Conservation (phyloP, 2,113 vertebrate genomes). For the Anarrhichthys ocellatus region DNA sequence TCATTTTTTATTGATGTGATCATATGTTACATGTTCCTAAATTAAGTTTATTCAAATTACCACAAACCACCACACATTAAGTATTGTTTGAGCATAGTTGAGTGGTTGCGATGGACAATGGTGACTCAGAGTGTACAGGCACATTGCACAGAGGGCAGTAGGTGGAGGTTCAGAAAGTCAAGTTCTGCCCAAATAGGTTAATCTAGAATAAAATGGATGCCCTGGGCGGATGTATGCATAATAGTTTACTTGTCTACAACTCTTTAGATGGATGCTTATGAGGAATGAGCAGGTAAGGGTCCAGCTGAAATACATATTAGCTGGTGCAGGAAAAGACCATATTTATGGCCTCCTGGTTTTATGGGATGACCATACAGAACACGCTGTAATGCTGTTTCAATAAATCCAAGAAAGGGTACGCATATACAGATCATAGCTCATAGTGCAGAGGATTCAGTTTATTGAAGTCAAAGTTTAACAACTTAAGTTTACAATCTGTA, state of each 20-base stretch:
- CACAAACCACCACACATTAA: not conserved
- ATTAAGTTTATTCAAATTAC: not conserved
- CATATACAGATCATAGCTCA: slow-evolving; percentile 58
- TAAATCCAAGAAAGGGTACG: slow-evolving; percentile 30
- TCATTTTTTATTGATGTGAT: not conserved
- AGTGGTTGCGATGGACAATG: not conserved
- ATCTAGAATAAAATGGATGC: not conserved
- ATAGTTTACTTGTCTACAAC: not conserved
- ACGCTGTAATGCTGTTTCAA: not conserved
- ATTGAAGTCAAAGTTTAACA: slow-evolving; percentile 93
- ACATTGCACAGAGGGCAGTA: not conserved
- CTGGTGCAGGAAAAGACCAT: not conserved
- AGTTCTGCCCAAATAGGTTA: not conserved
- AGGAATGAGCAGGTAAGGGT: not conserved
- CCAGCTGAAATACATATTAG: not conserved
- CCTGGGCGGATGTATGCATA: not conserved
- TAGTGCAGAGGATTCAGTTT: slow-evolving; percentile 91
- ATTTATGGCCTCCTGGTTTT: not conserved
- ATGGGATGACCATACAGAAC: not conserved
- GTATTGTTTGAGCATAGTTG: not conserved
- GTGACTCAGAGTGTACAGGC: not conserved
- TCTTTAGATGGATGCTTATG: not conserved
- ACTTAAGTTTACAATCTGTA: slow-evolving; percentile 87
- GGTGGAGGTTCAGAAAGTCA: not conserved
- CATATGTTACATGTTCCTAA: not conserved